These are phyloP conservation scores for Monomorium pharaonis DNA, from an alignment of 1,140 invertebrate species.

Conservation along the genomic window DNA sequence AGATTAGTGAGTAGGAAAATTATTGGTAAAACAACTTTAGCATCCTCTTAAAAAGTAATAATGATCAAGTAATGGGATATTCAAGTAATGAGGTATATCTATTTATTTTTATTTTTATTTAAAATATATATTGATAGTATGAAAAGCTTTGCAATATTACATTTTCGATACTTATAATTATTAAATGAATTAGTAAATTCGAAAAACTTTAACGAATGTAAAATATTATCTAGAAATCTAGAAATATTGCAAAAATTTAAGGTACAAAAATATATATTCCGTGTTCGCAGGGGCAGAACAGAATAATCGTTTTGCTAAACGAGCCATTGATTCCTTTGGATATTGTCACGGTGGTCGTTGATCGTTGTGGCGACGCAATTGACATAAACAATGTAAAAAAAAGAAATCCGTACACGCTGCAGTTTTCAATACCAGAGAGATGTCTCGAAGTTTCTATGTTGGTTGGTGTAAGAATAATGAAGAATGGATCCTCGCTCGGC, in stretches of 20 bases:
- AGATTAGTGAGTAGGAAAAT: too few relatives aligned
- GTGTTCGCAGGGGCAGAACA: constrained; percentile 89
- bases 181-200: neutral
- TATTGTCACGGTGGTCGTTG: constrained; percentile 90
- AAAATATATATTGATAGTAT: too few relatives aligned
- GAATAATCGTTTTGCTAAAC: constrained; percentile 91
- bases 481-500: constrained; percentile 91
- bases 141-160: neutral
- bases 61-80: too few relatives aligned
- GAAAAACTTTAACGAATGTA: neutral
- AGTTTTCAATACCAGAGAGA: constrained; percentile 91
- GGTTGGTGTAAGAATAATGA: constrained; percentile 91
- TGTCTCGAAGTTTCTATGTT: constrained; percentile 93
- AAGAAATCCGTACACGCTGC: constrained; percentile 92
- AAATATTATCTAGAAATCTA: neutral
- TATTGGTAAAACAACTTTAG: too few relatives aligned
- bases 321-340: constrained; percentile 91
- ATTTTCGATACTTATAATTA: neutral
- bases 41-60: neutral
- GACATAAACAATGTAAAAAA: constrained; percentile 91
- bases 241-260: neutral
- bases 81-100: neutral
- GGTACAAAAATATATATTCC: neutral
- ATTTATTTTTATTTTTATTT: neutral
- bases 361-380: constrained; percentile 91